Percentiles rank a stretch among this genome's conserved stretches.
These are phyloP conservation scores for Pithys albifrons DNA, from an alignment of 2,113 vertebrate genomes.

Conservation along the genomic window DNA sequence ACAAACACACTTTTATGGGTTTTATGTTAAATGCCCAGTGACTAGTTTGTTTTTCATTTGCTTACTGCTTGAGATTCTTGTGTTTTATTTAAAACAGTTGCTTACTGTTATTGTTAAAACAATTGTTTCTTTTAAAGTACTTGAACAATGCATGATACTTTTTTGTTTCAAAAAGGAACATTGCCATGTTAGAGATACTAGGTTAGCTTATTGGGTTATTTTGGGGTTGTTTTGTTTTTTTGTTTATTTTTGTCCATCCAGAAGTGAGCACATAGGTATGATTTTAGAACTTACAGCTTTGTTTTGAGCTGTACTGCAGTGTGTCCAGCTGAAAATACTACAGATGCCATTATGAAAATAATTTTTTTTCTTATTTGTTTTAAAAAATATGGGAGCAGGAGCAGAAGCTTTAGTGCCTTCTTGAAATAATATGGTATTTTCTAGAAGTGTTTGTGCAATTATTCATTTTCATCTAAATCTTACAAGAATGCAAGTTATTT, in stretches of 20 bases:
- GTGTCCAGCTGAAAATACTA: neutral
- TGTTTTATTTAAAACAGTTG: neutral
- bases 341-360: neutral
- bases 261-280: neutral
- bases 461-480: conserved; percentile 26
- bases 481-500: conserved; percentile 47
- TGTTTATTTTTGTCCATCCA: neutral
- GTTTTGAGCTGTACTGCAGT: neutral
- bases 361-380: neutral
- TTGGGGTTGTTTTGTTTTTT: neutral
- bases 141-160: neutral
- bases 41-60: conserved; percentile 64
- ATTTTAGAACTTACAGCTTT: neutral
- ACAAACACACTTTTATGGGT: conserved; percentile 61
- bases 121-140: neutral
- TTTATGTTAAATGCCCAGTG: conserved; percentile 58
- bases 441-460: conserved; percentile 63
- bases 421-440: conserved; percentile 72
- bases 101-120: neutral
- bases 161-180: neutral
- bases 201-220: neutral
- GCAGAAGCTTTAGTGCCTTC: conserved; percentile 81
- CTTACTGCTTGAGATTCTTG: neutral
- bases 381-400: conserved; percentile 68
- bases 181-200: neutral